Evolutionary conservation across 64 coral and sea anemone genomes (phyloP).

Genomic region (Exaiptasia diaphana): DNA sequence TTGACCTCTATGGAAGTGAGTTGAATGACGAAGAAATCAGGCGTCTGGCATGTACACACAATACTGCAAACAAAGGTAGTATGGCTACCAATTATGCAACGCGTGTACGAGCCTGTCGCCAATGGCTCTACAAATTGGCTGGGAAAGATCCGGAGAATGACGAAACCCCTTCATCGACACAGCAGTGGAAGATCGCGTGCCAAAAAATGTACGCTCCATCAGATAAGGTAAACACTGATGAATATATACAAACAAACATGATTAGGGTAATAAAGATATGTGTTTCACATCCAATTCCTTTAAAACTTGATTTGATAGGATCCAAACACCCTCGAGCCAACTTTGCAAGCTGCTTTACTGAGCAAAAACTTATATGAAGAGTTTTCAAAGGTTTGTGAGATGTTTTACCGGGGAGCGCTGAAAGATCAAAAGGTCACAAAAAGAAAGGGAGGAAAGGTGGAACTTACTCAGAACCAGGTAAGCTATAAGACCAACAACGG

Average conservation of each 20-base stretch:
- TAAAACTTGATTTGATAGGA: background rate
- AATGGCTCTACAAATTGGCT: background rate
- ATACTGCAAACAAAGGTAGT: background rate
- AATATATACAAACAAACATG: too few species aligned
- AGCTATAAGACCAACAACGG: background rate
- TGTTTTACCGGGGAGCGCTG: background rate
- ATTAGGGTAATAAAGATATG: too few species aligned
- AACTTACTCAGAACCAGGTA: background rate
- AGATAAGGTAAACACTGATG: slow-evolving; percentile 3
- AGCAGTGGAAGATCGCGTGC: background rate
- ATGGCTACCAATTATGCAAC: background rate
- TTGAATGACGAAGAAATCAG: background rate
- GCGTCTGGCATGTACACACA: background rate
- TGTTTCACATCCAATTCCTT: background rate
- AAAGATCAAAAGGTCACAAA: background rate
- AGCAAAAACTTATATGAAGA: background rate
- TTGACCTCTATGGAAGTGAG: background rate
- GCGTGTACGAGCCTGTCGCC: background rate
- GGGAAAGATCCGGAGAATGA: background rate
- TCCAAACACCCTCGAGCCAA: background rate
- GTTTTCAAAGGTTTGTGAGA: background rate
- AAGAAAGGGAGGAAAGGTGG: background rate
- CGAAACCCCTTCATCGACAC: background rate
- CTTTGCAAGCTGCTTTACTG: background rate
- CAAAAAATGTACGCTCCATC: background rate